Conservation (phyloP, 64 coral and sea anemone genomes). For the Acropora tenuis region DNA sequence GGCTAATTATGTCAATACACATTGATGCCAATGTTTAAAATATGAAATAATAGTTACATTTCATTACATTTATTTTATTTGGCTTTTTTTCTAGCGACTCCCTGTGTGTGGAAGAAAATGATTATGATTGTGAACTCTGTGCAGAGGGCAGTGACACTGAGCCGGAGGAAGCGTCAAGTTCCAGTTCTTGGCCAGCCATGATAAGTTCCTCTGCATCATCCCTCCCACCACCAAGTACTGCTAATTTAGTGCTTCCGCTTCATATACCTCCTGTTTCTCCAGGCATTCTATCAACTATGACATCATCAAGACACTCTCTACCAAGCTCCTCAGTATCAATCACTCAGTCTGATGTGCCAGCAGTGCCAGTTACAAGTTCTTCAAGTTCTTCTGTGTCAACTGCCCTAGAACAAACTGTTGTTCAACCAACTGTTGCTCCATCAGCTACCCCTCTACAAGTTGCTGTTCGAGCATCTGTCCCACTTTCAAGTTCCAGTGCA, state of each 20-base stretch:
- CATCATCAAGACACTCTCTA: not conserved
- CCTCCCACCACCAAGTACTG: not conserved
- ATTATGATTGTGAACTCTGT: constrained; percentile 9
- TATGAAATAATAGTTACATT: constrained; percentile 5
- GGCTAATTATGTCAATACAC: constrained; percentile 9
- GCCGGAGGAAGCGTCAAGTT: not conserved
- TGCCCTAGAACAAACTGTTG: not conserved
- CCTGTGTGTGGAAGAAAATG: not conserved
- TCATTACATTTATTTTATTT: constrained; percentile 10
- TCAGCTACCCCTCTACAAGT: not conserved
- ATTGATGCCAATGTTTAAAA: not conserved
- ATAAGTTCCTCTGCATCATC: constrained; percentile 20
- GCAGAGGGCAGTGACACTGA: not conserved
- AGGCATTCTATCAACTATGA: not conserved
- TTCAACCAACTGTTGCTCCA: not conserved
- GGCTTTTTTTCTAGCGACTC: constrained; percentile 1
- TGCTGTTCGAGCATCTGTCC: not conserved
- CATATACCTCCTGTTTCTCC: not conserved
- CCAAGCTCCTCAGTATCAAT: constrained; percentile 9
- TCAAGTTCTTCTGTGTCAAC: not conserved
- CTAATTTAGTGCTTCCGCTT: not conserved
- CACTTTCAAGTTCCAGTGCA: not conserved
- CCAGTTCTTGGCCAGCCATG: not conserved
- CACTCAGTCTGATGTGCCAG: not conserved
- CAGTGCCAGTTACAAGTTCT: not conserved